Evolutionary conservation across 2,797 vertebrate genomes (phyloP), one percentile per base, ranked within the genome.

Genomic region (Cossypha caffra): DNA sequence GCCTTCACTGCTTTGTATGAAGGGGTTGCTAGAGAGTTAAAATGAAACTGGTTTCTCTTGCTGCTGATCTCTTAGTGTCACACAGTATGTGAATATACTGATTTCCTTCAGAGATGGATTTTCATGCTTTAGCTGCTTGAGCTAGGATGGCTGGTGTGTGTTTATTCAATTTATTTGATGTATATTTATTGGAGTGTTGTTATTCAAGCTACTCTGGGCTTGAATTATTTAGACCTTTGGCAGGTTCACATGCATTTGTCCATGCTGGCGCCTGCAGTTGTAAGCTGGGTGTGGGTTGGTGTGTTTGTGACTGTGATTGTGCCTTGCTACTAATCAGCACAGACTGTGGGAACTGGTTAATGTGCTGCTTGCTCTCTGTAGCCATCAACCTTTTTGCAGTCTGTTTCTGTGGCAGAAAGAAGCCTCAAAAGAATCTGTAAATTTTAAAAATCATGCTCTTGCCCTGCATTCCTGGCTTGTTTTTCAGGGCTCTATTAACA

Each of bases 1-100:
- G 57, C 54, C 64, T 38, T 42, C 77, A 37, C 26, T 47, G 69
- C 57, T 90, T 63, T 59, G 38, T 25, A 3, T 58, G 38, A 63
- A 55, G 82, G 66, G 51, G 61, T 64, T 89, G 62, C 35, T 82
- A 28, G 52, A 91, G 64, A 78, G 86, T 76, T 93, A 48, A 93
- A 85, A 75, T 67, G 68, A 77, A 94, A 29, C 57, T 54, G 33
- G 15, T 83, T 87, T 96, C 25, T 77, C 37, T 85, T 69, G 57
- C 52, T 90, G 13, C 42, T 73, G 26, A 29, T 81, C 14, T 80
- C 47, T 35, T 57, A 52, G 26, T 45, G 48, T 1, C 6, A 28
- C 15, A 3, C 29, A 38, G 19, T n/a, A 8, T 0, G 5, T 47
- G 76, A 92, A 51, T 43, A 3, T 31, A 31, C 26, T 26, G 38